A percentile compares a stretch with the other conserved stretches of the same genome.
Evolutionary conservation across 1,140 invertebrate genomes (phyloP).

Genomic region (Drosophila tsacasi): DNA sequence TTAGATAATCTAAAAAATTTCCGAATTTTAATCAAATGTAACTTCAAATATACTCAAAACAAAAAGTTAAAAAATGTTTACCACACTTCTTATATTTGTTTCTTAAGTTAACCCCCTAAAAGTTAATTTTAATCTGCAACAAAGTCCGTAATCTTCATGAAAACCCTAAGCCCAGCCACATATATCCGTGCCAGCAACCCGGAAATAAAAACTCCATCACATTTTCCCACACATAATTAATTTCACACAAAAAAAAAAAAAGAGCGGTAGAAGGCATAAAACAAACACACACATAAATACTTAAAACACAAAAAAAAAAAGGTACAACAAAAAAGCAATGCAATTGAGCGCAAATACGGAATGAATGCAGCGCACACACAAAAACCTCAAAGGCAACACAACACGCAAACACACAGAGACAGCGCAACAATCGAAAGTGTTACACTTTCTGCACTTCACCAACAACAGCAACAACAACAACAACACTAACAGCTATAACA

Average conservation of each 20-base stretch:
- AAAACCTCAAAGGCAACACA: conserved; percentile 47
- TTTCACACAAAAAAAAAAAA: conserved; percentile 44
- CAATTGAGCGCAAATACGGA: conserved; percentile 82
- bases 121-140: neutral
- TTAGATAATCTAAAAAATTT: too few relatives aligned
- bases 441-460: conserved; percentile 81
- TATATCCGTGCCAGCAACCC: conserved; percentile 54
- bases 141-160: neutral
- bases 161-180: conserved; percentile 6
- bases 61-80: too few relatives aligned
- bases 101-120: too few relatives aligned
- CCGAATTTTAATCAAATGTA: too few relatives aligned
- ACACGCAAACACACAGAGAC: conserved; percentile 48
- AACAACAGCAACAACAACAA: conserved; percentile 61
- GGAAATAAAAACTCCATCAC: conserved; percentile 71
- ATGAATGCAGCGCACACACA: conserved; percentile 75
- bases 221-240: conserved; percentile 83
- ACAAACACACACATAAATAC: conserved; percentile 32
- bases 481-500: conserved; percentile 51
- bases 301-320: conserved; percentile 29
- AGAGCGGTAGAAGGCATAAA: conserved; percentile 46
- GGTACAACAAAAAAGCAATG: conserved; percentile 55
- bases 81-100: too few relatives aligned
- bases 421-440: conserved; percentile 81
- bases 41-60: too few relatives aligned